Evolutionary conservation across 2,888 invertebrate species (phyloP).

Genomic region (Diploptera punctata): DNA sequence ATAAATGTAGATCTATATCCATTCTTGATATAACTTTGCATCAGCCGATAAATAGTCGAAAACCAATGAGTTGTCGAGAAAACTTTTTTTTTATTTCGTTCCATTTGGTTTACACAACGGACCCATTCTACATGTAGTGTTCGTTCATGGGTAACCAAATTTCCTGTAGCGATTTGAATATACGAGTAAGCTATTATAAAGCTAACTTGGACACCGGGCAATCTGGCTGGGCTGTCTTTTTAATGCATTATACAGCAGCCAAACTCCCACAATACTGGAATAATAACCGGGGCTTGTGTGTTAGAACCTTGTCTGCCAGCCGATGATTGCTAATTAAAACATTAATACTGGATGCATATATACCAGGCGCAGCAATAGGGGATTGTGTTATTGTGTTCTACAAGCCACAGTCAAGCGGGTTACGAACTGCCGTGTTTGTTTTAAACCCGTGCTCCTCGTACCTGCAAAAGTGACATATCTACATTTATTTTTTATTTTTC

Average conservation of each 20-base stretch:
- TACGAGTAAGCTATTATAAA: constrained; percentile 15
- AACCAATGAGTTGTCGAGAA: constrained; percentile 22
- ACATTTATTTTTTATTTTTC: too few species aligned
- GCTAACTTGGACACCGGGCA: background rate
- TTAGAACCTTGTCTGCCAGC: too few species aligned
- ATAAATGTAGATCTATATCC: too few species aligned
- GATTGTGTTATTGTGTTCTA: constrained; percentile 35
- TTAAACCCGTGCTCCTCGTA: too few species aligned
- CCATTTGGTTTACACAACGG: background rate
- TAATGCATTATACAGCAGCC: constrained; percentile 27
- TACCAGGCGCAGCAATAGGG: constrained; percentile 20
- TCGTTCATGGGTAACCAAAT: constrained; percentile 13
- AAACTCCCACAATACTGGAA: constrained; percentile 24
- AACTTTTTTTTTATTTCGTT: constrained; percentile 6
- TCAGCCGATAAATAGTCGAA: constrained; percentile 7
- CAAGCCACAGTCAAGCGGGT: constrained; percentile 28
- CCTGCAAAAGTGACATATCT: too few species aligned
- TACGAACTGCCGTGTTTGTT: constrained; percentile 31
- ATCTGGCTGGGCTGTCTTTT: constrained; percentile 14
- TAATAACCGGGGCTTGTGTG: constrained; percentile 12
- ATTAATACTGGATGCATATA: constrained; percentile 40
- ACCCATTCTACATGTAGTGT: constrained; percentile 1
- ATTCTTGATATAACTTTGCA: too few species aligned
- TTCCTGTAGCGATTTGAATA: constrained; percentile 27
- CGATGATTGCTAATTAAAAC: constrained; percentile 44